Evolutionary conservation across 2,888 invertebrate species (phyloP), one percentile per base, ranked within the genome.

Genomic region (Drosophila phalerata): DNA sequence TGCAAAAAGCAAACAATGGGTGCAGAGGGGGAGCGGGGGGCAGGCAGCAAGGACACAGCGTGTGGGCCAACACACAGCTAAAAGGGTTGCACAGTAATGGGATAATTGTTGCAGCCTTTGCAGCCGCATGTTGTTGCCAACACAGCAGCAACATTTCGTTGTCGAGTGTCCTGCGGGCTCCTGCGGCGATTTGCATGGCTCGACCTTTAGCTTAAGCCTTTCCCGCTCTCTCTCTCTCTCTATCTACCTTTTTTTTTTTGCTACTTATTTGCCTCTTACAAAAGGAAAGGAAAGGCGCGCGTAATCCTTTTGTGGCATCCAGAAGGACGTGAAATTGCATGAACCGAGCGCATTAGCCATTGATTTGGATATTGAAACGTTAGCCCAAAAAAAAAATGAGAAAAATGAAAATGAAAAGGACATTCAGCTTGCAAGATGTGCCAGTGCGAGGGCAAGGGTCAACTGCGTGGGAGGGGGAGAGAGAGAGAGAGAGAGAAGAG

Each of bases 61-160:
- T 79, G 83, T 73, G 77, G 81, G 60, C 64, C 42, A 19, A 47
- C 48, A n/a, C 11, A 37, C 15, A 47, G 5, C 34, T 56, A 84
- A 81, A 28, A 85, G 90, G 90, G 86, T 89, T 89, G 88, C 86
- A 66, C 64, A 62, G 85, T 88, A 84, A 84, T 84, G 84, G 90
- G 89, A 84, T 84, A 84, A 84, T 84, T 84, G 84, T 88, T 84
- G 90, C 84, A 88, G 86, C 86, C 76, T 73, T 77, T 62, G 63
- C 63, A 34, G 67, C 85, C 74, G 84, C 83, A 75, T 28, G 10
- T 25, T 76, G 84, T 67, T 61, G 77, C 60, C 75, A 69, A 58
- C 74, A 47, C 72, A 53, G 45, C 40, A 55, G 79, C 60, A 53
- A 40, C 52, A 17, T 30, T 1, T n/a, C 42, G 47, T 56, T 49